Evolutionary conservation across 2,797 vertebrate species (phyloP), one percentile per base, ranked within the genome.

Genomic region (Artibeus jamaicensis): DNA sequence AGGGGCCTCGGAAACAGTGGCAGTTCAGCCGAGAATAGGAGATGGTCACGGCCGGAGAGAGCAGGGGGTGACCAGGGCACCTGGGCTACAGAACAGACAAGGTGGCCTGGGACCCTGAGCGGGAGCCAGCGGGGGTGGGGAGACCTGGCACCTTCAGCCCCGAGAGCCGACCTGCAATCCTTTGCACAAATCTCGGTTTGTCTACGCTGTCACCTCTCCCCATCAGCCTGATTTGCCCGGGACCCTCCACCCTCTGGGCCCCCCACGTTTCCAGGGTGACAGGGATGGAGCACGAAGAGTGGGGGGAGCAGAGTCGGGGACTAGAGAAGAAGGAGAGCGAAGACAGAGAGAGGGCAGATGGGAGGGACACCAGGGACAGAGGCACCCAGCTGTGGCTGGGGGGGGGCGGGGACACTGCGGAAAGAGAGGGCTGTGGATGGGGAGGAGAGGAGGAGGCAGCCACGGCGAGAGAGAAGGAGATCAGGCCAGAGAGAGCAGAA

Each of bases 91-190:
- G 57, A 10, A n/a, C 2, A 0, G 57, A 86, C 29, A 4, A 21
- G 70, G 48, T 22, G 32, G 22, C 34, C 10, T 24, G 55, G 79
- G 57, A 37, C 50, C 4, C 0, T 0, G 53, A 44, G 46, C 73
- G 7, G 32, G 29, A 26, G 74, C 74, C 74, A 34, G 39, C 9
- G 19, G 53, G 29, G 55, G 22, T 24, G 21, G 22, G 55, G 55
- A 22, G 22, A 9, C 53, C n/a, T 39, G 0, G 15, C 0, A 3
- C 32, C 57, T 29, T 46, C 26, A 1, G 57, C 37, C 37, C 57
- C 3, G 0, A 14, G 46, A 44, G 68, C 37, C 6, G 0, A 21
- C n/a, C 77, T 22, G 19, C 24, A 0, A 6, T 10, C 22, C 3
- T 53, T 46, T n/a, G 68, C 71, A 32, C 62, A 62, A 46, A 34